Evolutionary conservation across 2,797 vertebrate species (phyloP).

Genomic region (Sitta carolinensis): DNA sequence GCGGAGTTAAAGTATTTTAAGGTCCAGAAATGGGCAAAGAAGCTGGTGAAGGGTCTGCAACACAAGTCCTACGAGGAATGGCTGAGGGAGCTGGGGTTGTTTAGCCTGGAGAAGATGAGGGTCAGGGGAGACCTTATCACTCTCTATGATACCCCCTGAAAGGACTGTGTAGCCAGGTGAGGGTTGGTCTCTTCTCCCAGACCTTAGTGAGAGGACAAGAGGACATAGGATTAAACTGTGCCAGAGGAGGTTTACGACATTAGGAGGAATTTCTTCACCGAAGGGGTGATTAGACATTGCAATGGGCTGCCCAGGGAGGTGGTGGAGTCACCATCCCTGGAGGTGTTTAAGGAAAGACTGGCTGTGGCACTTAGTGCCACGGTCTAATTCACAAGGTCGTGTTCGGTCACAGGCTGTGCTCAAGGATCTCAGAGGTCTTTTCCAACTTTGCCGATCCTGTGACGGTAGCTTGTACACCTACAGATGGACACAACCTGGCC

Average conservation of each 20-base stretch:
- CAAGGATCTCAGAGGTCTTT: not conserved
- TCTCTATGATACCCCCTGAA: not conserved
- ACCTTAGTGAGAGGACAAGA: not conserved
- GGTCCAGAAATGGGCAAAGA: not conserved
- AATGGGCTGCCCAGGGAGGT: not conserved
- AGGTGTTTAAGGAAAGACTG: not conserved
- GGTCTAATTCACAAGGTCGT: not conserved
- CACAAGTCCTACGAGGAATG: not conserved
- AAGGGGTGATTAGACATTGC: not conserved
- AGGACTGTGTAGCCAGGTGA: not conserved
- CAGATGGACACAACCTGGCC: rapidly evolving
- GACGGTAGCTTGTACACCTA: too few relatives aligned
- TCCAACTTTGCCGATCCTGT: not conserved
- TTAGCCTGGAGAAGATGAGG: not conserved
- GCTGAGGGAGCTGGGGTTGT: not conserved
- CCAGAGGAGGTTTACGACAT: not conserved
- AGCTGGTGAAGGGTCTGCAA: not conserved
- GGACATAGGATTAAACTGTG: too few relatives aligned
- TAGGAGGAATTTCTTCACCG: not conserved
- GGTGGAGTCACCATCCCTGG: not conserved
- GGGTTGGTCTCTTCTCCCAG: not conserved
- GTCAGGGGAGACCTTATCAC: rapidly evolving
- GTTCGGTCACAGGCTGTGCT: rapidly evolving
- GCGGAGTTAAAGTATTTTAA: not conserved
- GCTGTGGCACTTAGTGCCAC: not conserved